Base-by-base conservation (phyloP, 2,113 vertebrate species). In the Crotalus tigris region DNA sequence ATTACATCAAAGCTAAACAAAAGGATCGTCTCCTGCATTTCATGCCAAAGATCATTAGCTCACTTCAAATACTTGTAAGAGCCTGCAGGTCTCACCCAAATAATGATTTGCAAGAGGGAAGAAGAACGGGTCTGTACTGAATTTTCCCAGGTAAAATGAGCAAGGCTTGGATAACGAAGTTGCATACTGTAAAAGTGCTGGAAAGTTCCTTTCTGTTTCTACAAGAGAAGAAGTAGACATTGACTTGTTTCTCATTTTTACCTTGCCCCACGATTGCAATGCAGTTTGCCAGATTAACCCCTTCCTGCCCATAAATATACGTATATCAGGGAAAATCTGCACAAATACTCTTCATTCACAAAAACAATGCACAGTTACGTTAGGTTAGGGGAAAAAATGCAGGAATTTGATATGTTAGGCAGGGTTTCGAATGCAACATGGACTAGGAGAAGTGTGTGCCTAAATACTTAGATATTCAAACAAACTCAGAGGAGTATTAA, bases 21-120 rank as follows among this genome's bases (percentile, higher is more conserved):
- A 19, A 92, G 75, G 46, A 59, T 61, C 51, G 53, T 26, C 54
- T 58, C 19, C 69, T 90, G 39, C 3, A 21, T 93, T 29, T 12
- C 92, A 90, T 93, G 57, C 46, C 92, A 93, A n/a, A 51, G 46
- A 53, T 19, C 53, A 19, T 87, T 61, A 49, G 13, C 24, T 49
- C 57, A 51, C 26, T 87, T 58, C 23, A 64, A n/a, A 64, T 86
- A 51, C 57, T 44, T 54, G 75, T 53, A 44, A 59, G 57, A 61
- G n/a, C 81, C 86, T 93, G 88, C n/a, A 53, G 75, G 12, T 90
- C 75, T 90, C 75, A 64, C n/a, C 57, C 75, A 85, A 61, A 59
- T 54, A 49, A 86, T 90, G 29, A 90, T 61, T 86, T 53, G 46
- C 29, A 54, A 58, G 69, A 39, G 33, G 61, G 33, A 6, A 33